These are phyloP conservation scores for Teleogryllus oceanicus DNA, from an alignment of 2,888 invertebrate species.

Conservation along the genomic window DNA sequence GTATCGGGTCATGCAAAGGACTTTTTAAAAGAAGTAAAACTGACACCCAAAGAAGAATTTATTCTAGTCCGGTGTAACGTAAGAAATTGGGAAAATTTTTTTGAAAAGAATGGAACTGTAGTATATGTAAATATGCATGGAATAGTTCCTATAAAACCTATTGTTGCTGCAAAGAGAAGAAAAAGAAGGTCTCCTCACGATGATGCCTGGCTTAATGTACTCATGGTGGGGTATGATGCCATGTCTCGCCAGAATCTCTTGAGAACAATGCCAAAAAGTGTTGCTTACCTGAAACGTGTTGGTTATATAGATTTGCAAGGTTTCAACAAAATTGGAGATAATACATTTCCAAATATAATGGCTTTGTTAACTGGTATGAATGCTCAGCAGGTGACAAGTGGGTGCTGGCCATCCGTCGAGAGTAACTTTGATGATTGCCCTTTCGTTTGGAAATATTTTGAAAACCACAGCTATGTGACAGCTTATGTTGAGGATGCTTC, in stretches of 20 bases:
- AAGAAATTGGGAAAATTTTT: background rate
- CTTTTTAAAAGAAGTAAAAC: constrained; percentile 22
- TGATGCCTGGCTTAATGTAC: constrained; percentile 41
- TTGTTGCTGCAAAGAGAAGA: constrained; percentile 23
- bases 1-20: background rate
- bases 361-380: constrained; percentile 71
- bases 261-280: constrained; percentile 46
- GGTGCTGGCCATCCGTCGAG: constrained; percentile 48
- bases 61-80: constrained; percentile 12
- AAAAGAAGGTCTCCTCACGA: background rate
- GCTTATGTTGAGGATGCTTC: constrained; percentile 77
- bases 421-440: constrained; percentile 58
- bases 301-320: constrained; percentile 49
- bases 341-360: constrained; percentile 87
- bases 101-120: background rate
- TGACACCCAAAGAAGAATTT: constrained; percentile 23
- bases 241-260: constrained; percentile 48
- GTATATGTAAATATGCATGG: constrained; percentile 38
- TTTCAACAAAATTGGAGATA: constrained; percentile 61
- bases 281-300: constrained; percentile 44
- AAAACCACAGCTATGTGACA: constrained; percentile 67
- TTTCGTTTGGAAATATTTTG: constrained; percentile 74
- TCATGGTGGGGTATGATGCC: constrained; percentile 49
- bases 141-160: constrained; percentile 35
- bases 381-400: constrained; percentile 39